phyloP scores from a whole-genome alignment of 2,888 invertebrate genomes.

The Acanthococcus lagerstroemiae region DNA sequence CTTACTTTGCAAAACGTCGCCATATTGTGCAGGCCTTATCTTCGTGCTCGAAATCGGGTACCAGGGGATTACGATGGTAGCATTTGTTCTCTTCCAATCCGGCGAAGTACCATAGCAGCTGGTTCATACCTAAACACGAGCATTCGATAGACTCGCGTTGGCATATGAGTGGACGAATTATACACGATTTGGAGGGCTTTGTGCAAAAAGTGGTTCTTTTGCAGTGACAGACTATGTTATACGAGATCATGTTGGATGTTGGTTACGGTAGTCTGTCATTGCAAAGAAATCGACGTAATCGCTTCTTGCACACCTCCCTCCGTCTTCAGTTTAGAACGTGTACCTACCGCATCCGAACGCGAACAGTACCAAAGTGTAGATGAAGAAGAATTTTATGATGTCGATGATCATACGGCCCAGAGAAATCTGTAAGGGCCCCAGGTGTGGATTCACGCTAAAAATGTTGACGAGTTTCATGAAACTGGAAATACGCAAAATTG shows the following conservation, averaged over 20 bases:
- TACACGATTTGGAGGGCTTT: too few species aligned
- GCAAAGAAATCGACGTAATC: not conserved
- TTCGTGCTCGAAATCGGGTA: constrained; percentile 74
- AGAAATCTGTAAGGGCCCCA: constrained; percentile 89
- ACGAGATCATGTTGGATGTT: too few species aligned
- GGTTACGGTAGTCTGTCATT: too few species aligned
- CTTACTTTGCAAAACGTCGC: constrained; percentile 77
- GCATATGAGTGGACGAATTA: not conserved
- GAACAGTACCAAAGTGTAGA: constrained; percentile 82
- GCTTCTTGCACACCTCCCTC: not conserved
- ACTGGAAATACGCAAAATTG: constrained; percentile 45
- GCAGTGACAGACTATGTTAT: too few species aligned
- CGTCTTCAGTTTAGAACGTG: not conserved
- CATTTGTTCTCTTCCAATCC: constrained; percentile 79
- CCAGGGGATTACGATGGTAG: constrained; percentile 60
- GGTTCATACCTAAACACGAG: constrained; percentile 64
- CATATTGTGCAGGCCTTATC: constrained; percentile 76
- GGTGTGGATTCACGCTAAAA: constrained; percentile 91
- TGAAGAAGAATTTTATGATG: constrained; percentile 92
- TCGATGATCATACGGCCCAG: constrained; percentile 88
- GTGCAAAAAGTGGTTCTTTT: too few species aligned
- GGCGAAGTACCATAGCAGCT: constrained; percentile 85
- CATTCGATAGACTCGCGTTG: not conserved
- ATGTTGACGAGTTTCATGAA: constrained; percentile 92
- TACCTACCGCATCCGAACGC: constrained; percentile 86